Conservation (phyloP, 1,140 invertebrate species). For the Drosophila lowei region DNA sequence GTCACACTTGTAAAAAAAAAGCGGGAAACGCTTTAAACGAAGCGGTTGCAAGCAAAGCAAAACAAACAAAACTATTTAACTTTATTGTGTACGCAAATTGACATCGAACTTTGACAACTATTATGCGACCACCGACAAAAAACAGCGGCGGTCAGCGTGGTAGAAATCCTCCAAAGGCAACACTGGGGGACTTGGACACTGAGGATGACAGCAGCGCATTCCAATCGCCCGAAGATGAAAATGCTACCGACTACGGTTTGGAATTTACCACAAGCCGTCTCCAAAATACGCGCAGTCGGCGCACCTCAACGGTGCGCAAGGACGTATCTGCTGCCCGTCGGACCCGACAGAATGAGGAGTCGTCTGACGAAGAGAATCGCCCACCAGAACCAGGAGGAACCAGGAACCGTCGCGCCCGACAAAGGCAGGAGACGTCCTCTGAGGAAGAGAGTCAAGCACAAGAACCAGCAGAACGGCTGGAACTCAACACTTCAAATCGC, state of each 20-base stretch:
- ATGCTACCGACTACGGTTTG: conserved; percentile 63
- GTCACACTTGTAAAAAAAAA: conserved; percentile 12
- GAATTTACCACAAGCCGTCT: conserved; percentile 57
- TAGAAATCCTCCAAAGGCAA: background rate
- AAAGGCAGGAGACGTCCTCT: no score
- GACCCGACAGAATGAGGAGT: background rate
- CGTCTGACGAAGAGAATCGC: conserved; percentile 29
- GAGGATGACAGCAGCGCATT: conserved; percentile 31
- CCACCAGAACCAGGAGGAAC: conserved; percentile 1
- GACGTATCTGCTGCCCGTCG: background rate
- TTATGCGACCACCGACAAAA: background rate
- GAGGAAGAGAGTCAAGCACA: background rate
- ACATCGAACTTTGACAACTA: no score
- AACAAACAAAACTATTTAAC: no score
- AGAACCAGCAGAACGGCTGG: no score
- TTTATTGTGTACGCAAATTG: background rate
- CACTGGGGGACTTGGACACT: background rate
- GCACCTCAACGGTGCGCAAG: conserved; percentile 40
- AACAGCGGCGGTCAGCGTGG: background rate
- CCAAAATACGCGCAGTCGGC: background rate
- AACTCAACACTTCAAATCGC: background rate
- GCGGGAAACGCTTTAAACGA: conserved; percentile 12
- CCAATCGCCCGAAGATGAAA: conserved; percentile 25
- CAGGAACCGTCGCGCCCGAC: background rate
- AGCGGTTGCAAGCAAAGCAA: no score